Percentiles rank a stretch among this genome's conserved stretches.
These are phyloP conservation scores for Spea bombifrons DNA, from an alignment of 2,113 vertebrate species.

Conservation along the genomic window DNA sequence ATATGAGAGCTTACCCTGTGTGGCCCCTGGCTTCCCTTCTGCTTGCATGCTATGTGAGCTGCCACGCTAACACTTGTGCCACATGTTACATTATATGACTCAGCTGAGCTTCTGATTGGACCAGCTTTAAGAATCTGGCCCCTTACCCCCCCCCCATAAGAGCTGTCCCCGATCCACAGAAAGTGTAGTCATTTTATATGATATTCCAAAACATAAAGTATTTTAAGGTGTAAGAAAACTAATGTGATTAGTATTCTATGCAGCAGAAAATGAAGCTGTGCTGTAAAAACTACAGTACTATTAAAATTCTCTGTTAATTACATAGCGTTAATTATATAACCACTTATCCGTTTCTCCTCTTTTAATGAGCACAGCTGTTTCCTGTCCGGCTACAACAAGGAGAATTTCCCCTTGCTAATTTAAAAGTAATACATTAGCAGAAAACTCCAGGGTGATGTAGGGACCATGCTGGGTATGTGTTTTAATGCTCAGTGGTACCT, in stretches of 20 bases:
- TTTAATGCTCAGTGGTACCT: constrained; percentile 44
- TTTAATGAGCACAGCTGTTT: constrained; percentile 67
- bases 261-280: constrained; percentile 7
- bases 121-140: too few relatives aligned
- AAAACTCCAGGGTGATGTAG: constrained; percentile 56
- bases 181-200: too few relatives aligned
- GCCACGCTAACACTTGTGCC: too few relatives aligned
- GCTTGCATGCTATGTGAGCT: too few relatives aligned
- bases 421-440: constrained; percentile 56
- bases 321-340: constrained; percentile 59
- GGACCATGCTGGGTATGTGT: constrained; percentile 45
- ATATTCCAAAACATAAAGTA: too few relatives aligned
- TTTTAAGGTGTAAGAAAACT: not conserved
- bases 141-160: too few relatives aligned
- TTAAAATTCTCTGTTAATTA: constrained; percentile 61
- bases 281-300: constrained; percentile 42
- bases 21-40: too few relatives aligned
- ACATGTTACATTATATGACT: too few relatives aligned
- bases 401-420: constrained; percentile 58
- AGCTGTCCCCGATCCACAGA: too few relatives aligned
- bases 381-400: constrained; percentile 59
- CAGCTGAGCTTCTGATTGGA: too few relatives aligned
- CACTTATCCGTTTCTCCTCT: constrained; percentile 57
- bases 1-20: too few relatives aligned
- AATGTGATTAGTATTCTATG: constrained; percentile 45